phyloP scores from a whole-genome alignment of 2,888 invertebrate genomes.

The Drosophila kokeensis region DNA sequence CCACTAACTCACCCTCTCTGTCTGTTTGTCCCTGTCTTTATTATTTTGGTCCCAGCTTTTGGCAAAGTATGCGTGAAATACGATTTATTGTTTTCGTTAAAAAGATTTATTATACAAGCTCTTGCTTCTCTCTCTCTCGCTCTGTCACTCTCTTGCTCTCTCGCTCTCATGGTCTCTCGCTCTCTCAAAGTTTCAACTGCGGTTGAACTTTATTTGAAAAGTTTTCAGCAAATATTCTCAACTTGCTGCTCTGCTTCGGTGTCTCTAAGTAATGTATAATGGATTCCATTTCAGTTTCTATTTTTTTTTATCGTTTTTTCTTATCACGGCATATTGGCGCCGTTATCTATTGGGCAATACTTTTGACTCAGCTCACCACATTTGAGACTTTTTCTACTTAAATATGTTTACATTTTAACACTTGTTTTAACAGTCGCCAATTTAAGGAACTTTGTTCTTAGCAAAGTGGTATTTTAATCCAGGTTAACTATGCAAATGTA shows the following conservation, averaged over 20 bases:
- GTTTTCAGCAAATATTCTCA: constrained; percentile 57
- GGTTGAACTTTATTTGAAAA: constrained; percentile 73
- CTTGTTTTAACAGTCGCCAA: neutral
- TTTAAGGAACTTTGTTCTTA: neutral
- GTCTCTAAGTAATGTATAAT: constrained; percentile 11
- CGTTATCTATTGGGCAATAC: neutral
- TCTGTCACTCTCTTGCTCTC: neutral
- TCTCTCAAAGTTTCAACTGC: constrained; percentile 33
- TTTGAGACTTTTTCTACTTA: neutral
- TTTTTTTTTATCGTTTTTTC: constrained; percentile 7
- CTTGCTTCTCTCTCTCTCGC: constrained; percentile 12
- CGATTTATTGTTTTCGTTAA: constrained; percentile 79
- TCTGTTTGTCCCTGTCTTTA: constrained; percentile 37
- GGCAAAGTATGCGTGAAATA: constrained; percentile 75
- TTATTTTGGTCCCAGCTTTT: constrained; percentile 59
- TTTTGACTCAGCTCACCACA: neutral
- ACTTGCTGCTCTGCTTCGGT: neutral
- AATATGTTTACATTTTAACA: neutral
- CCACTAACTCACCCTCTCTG: constrained; percentile 11
- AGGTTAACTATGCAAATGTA: neutral
- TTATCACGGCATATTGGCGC: neutral
- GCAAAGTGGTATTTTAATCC: neutral
- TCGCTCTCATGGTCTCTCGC: constrained; percentile 5
- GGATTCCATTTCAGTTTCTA: constrained; percentile 10
- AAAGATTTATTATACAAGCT: constrained; percentile 73